Conservation (phyloP, 2,113 vertebrate species). For the Oreochromis aureus region DNA sequence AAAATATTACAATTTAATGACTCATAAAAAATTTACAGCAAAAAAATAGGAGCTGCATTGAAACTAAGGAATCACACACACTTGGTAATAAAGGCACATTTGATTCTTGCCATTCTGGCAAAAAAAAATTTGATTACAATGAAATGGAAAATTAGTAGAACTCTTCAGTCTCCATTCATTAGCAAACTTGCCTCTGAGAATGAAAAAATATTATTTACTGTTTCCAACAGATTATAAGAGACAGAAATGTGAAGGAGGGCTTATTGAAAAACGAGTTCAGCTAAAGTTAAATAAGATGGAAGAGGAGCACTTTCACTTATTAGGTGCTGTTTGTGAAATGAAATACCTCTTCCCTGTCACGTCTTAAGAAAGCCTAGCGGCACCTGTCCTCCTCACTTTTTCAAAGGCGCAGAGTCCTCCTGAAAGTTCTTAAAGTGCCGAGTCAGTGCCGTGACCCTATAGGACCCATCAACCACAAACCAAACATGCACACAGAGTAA, state of each 20-base stretch:
- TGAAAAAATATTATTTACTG: neutral
- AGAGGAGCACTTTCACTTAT: neutral
- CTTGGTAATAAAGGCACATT: neutral
- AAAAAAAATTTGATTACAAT: neutral
- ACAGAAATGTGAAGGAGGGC: neutral
- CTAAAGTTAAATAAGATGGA: neutral
- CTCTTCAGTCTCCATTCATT: neutral
- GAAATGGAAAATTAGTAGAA: neutral
- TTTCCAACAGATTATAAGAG: neutral
- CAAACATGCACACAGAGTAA: neutral
- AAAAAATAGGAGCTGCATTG: neutral
- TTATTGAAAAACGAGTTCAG: neutral
- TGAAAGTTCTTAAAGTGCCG: conserved; percentile 15
- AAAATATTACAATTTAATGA: neutral
- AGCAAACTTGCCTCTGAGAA: neutral
- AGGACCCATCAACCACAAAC: neutral
- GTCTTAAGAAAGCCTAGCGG: neutral
- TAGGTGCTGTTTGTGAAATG: neutral
- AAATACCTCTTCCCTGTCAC: neutral
- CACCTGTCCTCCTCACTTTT: neutral
- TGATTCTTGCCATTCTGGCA: neutral
- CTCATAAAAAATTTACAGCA: neutral
- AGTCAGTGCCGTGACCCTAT: neutral
- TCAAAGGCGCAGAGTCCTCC: neutral
- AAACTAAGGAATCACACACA: neutral